A percentile compares a stretch with the other conserved stretches of the same genome.
phyloP scores from a whole-genome alignment of 2,113 vertebrate species.

The Heptranchias perlo region DNA sequence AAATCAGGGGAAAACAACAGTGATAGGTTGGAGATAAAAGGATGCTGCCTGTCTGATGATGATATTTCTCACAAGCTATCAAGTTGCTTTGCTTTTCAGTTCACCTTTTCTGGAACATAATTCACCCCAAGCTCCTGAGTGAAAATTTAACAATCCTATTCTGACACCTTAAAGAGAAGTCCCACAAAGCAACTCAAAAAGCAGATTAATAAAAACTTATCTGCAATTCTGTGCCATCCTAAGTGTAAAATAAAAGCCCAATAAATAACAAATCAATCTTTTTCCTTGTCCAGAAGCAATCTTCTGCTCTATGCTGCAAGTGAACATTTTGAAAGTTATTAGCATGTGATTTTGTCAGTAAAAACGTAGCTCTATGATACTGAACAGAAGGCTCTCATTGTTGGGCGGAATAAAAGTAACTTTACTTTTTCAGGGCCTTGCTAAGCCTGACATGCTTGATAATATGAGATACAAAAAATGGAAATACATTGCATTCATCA shows the following conservation, averaged over 20 bases:
- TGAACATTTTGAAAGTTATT: conserved; percentile 16
- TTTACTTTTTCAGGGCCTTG: background rate
- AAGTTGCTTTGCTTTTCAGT: background rate
- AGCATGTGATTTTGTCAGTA: conserved; percentile 7
- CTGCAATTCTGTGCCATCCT: conserved; percentile 7
- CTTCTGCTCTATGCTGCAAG: background rate
- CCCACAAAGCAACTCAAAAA: conserved; percentile 17
- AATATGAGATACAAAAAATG: background rate
- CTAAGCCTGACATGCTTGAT: background rate
- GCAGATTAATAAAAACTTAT: conserved; percentile 34
- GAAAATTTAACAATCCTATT: conserved; percentile 21
- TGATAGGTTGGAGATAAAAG: background rate
- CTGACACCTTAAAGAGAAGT: conserved; percentile 25
- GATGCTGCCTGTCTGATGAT: background rate
- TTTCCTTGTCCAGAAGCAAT: background rate
- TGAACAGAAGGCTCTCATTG: background rate
- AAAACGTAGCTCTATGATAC: background rate
- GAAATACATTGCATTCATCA: background rate
- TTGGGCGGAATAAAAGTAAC: background rate
- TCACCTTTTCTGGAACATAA: background rate
- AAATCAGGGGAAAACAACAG: background rate
- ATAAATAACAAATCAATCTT: conserved; percentile 23
- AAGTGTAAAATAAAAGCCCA: conserved; percentile 30
- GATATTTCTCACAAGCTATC: conserved; percentile 29
- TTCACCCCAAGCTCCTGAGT: conserved; percentile 15